Percentiles rank a stretch among this genome's conserved stretches.
Conservation (phyloP, 2,888 invertebrate genomes). For the Drosophila siamana region DNA sequence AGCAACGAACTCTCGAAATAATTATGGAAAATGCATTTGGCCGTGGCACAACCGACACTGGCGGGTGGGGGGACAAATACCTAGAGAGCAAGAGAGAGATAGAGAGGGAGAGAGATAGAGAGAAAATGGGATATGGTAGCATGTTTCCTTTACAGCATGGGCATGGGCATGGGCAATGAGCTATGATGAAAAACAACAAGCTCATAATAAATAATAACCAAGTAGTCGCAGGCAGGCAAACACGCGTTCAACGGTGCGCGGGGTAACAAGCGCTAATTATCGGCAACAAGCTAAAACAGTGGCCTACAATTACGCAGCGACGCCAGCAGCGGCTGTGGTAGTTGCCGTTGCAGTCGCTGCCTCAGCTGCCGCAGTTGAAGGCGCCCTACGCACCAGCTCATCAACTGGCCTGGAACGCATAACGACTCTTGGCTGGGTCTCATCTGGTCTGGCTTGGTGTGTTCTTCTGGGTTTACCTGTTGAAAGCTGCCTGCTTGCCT, state of each 20-base stretch:
- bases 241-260: slow-evolving; percentile 49
- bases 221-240: slow-evolving; percentile 40
- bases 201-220: slow-evolving; percentile 78
- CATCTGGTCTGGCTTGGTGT: slow-evolving; percentile 2
- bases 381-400: slow-evolving; percentile 55
- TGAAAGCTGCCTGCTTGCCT: slow-evolving; percentile 55
- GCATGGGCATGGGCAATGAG: slow-evolving; percentile 72
- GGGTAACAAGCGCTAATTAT: slow-evolving; percentile 81
- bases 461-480: slow-evolving; percentile 46
- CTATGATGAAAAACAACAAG: slow-evolving; percentile 79
- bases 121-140: slow-evolving; percentile 25
- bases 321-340: slow-evolving; percentile 41
- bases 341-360: slow-evolving; percentile 12
- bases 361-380: slow-evolving; percentile 35
- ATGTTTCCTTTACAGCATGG: slow-evolving; percentile 66
- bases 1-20: slow-evolving; percentile 57
- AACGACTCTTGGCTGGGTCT: slow-evolving; percentile 33
- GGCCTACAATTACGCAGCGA: slow-evolving; percentile 77
- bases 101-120: background rate
- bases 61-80: too few species aligned
- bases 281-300: slow-evolving; percentile 80
- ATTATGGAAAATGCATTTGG: slow-evolving; percentile 74
- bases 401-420: slow-evolving; percentile 51
- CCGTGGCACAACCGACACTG: too few species aligned
- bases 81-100: too few species aligned